Percentiles rank a stretch among this genome's conserved stretches.
Conservation (phyloP, 2,797 vertebrate genomes). For the Zenarchopterus dispar region DNA sequence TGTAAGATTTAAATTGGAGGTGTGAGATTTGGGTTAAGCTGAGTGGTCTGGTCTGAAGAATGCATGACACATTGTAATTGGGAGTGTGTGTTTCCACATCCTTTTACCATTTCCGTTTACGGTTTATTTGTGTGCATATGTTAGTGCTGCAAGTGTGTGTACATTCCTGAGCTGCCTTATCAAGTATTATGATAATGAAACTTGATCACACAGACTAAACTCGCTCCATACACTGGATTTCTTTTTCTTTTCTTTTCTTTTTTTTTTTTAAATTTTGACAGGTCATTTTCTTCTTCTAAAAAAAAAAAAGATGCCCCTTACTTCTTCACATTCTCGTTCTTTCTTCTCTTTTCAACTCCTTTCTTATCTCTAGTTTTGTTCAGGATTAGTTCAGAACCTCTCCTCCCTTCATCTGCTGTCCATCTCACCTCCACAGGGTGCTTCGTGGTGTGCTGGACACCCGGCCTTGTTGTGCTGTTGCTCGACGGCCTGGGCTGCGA, state of each 20-base stretch:
- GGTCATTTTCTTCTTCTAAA: slow-evolving; percentile 34
- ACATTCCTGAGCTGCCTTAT: slow-evolving; percentile 65
- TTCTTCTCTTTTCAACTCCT: slow-evolving; percentile 9
- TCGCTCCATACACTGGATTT: slow-evolving; percentile 19
- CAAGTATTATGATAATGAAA: slow-evolving; percentile 69
- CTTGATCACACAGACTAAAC: slow-evolving; percentile 61
- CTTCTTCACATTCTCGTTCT: slow-evolving; percentile 42
- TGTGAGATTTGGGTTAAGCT: not conserved
- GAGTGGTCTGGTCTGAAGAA: slow-evolving; percentile 9
- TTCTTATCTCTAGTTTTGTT: not conserved
- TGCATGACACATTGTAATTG: not conserved
- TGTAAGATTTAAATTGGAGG: not conserved
- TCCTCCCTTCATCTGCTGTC: slow-evolving; percentile 6
- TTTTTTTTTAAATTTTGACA: slow-evolving; percentile 29
- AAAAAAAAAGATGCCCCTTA: not conserved
- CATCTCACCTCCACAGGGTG: slow-evolving; percentile 78
- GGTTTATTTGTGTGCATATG: slow-evolving; percentile 18
- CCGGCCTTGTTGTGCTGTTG: slow-evolving; percentile 90
- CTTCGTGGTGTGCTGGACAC: slow-evolving; percentile 96
- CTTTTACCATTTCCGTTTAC: slow-evolving; percentile 18
- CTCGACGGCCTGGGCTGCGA: slow-evolving; percentile 87
- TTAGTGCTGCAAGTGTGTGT: slow-evolving; percentile 22
- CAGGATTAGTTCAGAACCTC: not conserved
- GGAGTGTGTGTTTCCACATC: not conserved
- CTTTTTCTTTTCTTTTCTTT: not conserved